Base-by-base conservation (phyloP, 2,113 vertebrate species). In the Gorsachius goisagi region DNA sequence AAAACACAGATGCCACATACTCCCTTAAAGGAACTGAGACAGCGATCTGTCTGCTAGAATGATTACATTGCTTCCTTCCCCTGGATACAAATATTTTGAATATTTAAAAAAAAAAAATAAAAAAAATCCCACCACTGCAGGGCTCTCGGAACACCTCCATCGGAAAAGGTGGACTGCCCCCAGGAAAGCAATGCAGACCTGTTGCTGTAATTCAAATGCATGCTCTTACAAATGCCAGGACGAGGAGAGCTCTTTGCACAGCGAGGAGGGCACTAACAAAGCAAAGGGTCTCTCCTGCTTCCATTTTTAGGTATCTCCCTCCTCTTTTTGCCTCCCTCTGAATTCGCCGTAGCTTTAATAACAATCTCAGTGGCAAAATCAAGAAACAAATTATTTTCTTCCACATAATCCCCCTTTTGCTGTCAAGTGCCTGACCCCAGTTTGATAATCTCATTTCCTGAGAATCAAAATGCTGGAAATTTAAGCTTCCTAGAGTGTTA, bases 381-480 rank as follows among this genome's bases (percentile, higher is more conserved):
- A 97, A 97, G 97, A 97, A 97, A 97, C 92, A 94, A 95, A 96
- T 90, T 71, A 92, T 95, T 97, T 96, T 88, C 93, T 96, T 94
- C 83, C 87, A 97, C 94, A 50, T 95, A 97, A 97, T 97, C 98
- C 95, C 72, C 9, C 15, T 95, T 97, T 88, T 81, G 88, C 98
- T 98, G 97, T 98, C 98, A 98, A 98, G 97, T 98, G 87, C 93
- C 98, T 98, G 98, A 98, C 98, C 98, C 97, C 83, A 32, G 98
- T 97, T 98, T 98, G 98, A 98, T 98, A 98, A 98, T 98, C 98
- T 98, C 97, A 98, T 98, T 98, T 98, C 98, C 98, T 69, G 87
- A 97, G 97, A 98, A 98, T 98, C 97, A 98, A 98, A 98, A 98
- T 92, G 97, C 97, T 98, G 98, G 97, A 98, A 98, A 98, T 97